These are phyloP conservation scores for Atractosteus spatula DNA, from an alignment of 2,113 vertebrate genomes.

Conservation along the genomic window DNA sequence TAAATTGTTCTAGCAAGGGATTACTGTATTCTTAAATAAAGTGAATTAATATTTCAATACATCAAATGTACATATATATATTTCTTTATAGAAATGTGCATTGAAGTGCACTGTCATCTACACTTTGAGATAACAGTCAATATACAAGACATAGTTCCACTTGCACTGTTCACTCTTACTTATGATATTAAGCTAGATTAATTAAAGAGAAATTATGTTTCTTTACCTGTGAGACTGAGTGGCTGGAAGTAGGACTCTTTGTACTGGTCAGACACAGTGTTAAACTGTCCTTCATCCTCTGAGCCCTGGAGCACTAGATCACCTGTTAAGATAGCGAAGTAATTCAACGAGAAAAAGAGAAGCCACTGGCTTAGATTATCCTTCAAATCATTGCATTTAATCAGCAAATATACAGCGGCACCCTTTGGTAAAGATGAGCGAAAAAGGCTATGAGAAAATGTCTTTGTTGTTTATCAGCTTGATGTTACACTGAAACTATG, in stretches of 20 bases:
- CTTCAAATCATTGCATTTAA: background rate
- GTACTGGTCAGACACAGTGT: constrained; percentile 75
- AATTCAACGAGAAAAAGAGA: background rate
- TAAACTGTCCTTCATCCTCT: constrained; percentile 64
- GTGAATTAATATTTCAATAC: too few species aligned
- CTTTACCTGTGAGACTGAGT: constrained; percentile 78
- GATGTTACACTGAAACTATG: constrained; percentile 7
- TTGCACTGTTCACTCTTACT: background rate
- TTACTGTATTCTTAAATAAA: too few species aligned
- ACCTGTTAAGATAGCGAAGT: constrained; percentile 51
- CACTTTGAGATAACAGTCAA: too few species aligned
- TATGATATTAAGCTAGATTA: background rate
- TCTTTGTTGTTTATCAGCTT: too few species aligned
- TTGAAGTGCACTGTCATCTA: too few species aligned
- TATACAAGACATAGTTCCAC: background rate
- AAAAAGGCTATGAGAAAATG: too few species aligned
- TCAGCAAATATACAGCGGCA: too few species aligned
- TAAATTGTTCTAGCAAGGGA: too few species aligned
- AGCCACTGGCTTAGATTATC: too few species aligned
- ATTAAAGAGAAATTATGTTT: background rate
- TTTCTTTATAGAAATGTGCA: too few species aligned
- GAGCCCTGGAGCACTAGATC: constrained; percentile 57
- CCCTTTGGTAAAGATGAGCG: too few species aligned
- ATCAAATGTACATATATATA: too few species aligned
- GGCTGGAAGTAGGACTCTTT: constrained; percentile 84